Evolutionary conservation across 2,888 invertebrate genomes (phyloP).

Genomic region (Saturnia pavonia): DNA sequence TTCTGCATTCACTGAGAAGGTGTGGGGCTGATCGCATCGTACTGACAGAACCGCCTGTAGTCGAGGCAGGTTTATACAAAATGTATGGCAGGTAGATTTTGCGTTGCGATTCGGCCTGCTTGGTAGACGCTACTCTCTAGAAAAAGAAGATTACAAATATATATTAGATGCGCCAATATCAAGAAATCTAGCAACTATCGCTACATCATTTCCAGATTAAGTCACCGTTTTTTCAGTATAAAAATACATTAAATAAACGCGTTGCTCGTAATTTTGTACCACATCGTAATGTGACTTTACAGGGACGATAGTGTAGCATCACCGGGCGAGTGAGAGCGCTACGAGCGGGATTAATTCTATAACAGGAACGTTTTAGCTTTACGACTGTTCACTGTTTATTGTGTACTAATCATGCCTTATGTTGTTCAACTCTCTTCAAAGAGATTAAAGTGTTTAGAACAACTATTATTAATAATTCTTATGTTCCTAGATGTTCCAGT

Average conservation of each 20-base stretch:
- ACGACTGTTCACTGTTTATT: conserved; percentile 25
- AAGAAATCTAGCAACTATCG: no score
- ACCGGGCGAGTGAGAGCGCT: conserved; percentile 46
- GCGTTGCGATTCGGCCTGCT: no score
- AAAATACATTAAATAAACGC: background rate
- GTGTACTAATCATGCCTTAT: conserved; percentile 15
- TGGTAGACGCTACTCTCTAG: no score
- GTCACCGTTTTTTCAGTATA: background rate
- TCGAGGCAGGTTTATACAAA: no score
- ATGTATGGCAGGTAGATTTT: no score
- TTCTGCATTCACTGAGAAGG: no score
- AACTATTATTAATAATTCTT: background rate
- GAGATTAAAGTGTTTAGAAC: background rate
- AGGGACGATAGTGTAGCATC: conserved; percentile 66
- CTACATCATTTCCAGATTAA: no score
- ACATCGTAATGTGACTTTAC: conserved; percentile 54
- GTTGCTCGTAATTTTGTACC: conserved; percentile 33
- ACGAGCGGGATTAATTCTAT: conserved; percentile 65
- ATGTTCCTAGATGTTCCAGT: no score
- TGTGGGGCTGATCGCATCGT: no score
- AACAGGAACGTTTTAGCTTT: conserved; percentile 56
- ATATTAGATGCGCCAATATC: no score
- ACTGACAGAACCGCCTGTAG: no score
- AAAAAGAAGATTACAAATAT: no score
- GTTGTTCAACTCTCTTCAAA: background rate